Base-by-base conservation (phyloP, 2,888 invertebrate genomes). In the Drosophila melanosoma region DNA sequence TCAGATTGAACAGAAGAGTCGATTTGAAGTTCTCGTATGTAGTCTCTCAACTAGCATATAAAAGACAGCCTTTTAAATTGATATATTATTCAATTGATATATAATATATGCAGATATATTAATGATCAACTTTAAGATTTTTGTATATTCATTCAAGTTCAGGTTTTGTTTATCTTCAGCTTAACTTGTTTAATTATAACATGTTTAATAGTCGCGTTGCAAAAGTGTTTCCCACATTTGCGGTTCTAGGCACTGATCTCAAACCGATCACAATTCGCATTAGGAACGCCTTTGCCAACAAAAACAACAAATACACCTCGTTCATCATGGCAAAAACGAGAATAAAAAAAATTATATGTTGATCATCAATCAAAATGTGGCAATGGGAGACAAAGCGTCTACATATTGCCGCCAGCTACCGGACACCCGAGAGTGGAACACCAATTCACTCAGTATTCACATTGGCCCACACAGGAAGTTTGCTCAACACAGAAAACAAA, bases 391-490 rank as follows among this genome's bases (percentile, higher is more conserved):
- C 80, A 77, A 76, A 74, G 81, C 81, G 81, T 48, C 69, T 65
- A 66, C 74, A 76, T 29, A 73, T 59, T 65, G 68, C 72, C 71
- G 63, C 36, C 66, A 67, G 89, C 89, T 89, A 87, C 87, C 69
- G 80, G 74, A 73, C 69, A 66, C 67, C 48, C 38, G 23, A 23
- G 61, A 66, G 38, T 60, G 63, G 32, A 63, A n/a, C 29, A 57
- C 40, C 35, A 42, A 40, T 53, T 53, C 10, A 36, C n/a, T 7
- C 45, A n/a, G 17, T 36, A 38, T 68, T 38, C 42, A 4, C 29
- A 51, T 64, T 59, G 45, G 82, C 65, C 85, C 87, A 76, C 87
- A 89, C 87, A 87, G 87, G 89, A 89, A 87, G 87, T 81, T 63
- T 71, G 64, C 58, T 49, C 40, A 35, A n/a, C 48, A 23, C 52